Evolutionary conservation across 2,888 invertebrate species (phyloP), one percentile per base, ranked within the genome.

Genomic region (Melitaea athalia): DNA sequence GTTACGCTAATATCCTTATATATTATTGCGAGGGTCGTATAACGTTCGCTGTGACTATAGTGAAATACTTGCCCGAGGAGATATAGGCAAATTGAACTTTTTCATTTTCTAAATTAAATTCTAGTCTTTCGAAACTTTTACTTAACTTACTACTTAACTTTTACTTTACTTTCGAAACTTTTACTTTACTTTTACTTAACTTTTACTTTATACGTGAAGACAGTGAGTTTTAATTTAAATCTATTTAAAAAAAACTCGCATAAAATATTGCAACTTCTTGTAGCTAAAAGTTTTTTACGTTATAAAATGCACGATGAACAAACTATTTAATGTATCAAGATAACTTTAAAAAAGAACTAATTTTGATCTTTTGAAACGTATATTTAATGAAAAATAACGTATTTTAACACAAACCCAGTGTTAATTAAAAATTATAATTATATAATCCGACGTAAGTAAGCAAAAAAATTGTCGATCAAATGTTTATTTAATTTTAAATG

Each of bases 1-100:
- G 64, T 69, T 59, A 50, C 59, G 69, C 64, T 69, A 67, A 66
- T 64, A 63, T 61, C 64, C 55, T 50, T 43, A 64, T 64, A 68
- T 66, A 71, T 71, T 71, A 69, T 69, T 62, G 61, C 57, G 33
- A n/a, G 60, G 60, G 52, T 57, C 50, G 43, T 52, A 43, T 67
- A 55, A 70, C 52, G 52, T 24, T 24, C 42, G 63, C 43, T 64
- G 11, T 33, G 8, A 64, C 64, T 59, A 59, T 50, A 31, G 24
- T 52, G 50, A 59, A 38, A 24, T 47, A 14, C 57, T 55, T 50
- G 42, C 14, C 57, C 4, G 38, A 17, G 15, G 33, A 49, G 15
- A 59, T 53, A 47, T 57, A 14, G 45, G 33, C 33, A 38, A 47
- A 64, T 57, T 57, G 64, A 57, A 64, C 45, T 57, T 52, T 52